These are phyloP conservation scores for Meriones unguiculatus DNA, from an alignment of 2,113 vertebrate species.

Conservation along the genomic window DNA sequence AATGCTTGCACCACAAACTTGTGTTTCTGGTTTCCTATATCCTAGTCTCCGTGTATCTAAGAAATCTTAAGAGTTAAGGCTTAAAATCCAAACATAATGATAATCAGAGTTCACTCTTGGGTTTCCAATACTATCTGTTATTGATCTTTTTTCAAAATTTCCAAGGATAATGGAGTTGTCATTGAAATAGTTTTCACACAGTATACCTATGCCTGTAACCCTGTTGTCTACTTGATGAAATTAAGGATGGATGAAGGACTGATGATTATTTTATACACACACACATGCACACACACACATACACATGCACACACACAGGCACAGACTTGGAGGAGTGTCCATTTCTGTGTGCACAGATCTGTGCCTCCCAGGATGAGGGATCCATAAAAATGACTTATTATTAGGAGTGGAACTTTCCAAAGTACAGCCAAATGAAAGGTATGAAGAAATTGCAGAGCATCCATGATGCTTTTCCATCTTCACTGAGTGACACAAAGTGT, in stretches of 20 bases:
- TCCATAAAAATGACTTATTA: not conserved
- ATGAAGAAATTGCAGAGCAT: not conserved
- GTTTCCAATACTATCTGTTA: not conserved
- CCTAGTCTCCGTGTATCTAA: not conserved
- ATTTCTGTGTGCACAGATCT: not conserved
- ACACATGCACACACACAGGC: no score
- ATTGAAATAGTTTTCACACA: fast-evolving
- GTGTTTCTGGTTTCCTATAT: not conserved
- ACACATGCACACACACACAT: no score
- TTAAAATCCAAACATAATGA: not conserved
- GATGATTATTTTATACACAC: not conserved
- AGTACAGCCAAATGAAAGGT: not conserved
- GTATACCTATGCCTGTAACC: not conserved
- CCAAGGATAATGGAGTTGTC: not conserved
- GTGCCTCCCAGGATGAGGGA: not conserved
- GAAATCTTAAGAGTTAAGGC: not conserved
- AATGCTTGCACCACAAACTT: not conserved
- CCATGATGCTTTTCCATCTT: no score
- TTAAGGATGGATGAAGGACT: no score
- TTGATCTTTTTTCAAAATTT: not conserved
- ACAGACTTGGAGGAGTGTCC: not conserved
- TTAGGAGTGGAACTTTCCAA: not conserved
- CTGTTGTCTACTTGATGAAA: not conserved
- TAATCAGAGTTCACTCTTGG: not conserved
- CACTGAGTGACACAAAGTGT: not conserved